Conservation (phyloP, 2,888 invertebrate species). For the Entomobrya proxima region DNA sequence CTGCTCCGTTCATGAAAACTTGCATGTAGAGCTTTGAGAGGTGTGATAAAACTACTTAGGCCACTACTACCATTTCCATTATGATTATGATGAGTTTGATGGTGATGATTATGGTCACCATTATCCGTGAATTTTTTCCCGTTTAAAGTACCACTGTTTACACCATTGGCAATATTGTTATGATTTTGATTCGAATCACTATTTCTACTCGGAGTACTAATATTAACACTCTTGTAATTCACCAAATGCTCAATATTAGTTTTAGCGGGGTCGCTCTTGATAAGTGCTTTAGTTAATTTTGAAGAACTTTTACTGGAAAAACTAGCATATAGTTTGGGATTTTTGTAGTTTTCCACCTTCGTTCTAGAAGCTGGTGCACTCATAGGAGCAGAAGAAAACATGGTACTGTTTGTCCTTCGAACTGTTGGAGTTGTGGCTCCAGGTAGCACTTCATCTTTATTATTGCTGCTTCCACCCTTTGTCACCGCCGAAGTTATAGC, state of each 20-base stretch:
- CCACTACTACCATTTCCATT: conserved; percentile 52
- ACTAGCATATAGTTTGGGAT: conserved; percentile 73
- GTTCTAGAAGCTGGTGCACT: conserved; percentile 30
- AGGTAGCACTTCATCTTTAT: conserved; percentile 6
- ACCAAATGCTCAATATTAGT: conserved; percentile 74
- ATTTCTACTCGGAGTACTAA: not conserved
- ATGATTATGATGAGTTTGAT: conserved; percentile 22
- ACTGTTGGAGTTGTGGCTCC: conserved; percentile 52
- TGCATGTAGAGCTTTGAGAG: conserved; percentile 71
- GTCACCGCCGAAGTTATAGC: conserved; percentile 56
- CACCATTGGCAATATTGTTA: not conserved
- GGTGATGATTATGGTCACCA: conserved; percentile 39
- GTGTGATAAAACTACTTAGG: conserved; percentile 68
- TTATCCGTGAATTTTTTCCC: conserved; percentile 53
- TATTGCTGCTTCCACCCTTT: conserved; percentile 35
- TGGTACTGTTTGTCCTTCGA: conserved; percentile 61
- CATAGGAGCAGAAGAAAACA: conserved; percentile 54
- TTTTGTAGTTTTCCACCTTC: conserved; percentile 59
- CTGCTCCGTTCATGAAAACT: conserved; percentile 72
- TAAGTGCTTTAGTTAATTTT: conserved; percentile 69
- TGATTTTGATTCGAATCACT: not conserved
- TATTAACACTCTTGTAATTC: conserved; percentile 56
- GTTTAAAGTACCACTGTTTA: conserved; percentile 10
- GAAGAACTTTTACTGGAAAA: conserved; percentile 71
- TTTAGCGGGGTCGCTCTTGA: conserved; percentile 72